Evolutionary conservation across 1,140 invertebrate genomes (phyloP).

Genomic region (Drosophila parvula): DNA sequence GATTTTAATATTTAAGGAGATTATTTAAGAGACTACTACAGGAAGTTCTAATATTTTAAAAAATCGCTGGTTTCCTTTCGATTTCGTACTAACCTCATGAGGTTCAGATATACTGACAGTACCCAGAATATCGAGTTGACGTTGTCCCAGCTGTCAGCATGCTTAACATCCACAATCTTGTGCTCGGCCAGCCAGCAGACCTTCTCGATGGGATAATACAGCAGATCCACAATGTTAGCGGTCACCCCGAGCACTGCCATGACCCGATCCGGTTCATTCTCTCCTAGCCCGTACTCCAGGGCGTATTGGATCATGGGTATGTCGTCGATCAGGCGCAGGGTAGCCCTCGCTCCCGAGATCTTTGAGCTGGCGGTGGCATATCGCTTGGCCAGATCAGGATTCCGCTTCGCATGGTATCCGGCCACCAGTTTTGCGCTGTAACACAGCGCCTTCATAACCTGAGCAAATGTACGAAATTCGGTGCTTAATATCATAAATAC

Average conservation of each 20-base stretch:
- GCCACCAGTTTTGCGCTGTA: constrained; percentile 87
- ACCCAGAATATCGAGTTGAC: constrained; percentile 91
- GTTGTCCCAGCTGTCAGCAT: constrained; percentile 88
- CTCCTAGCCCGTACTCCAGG: constrained; percentile 87
- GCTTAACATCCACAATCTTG: constrained; percentile 87
- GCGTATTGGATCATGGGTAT: constrained; percentile 88
- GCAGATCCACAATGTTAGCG: constrained; percentile 89
- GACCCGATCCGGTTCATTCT: constrained; percentile 87
- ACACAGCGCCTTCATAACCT: constrained; percentile 88
- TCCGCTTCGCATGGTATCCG: constrained; percentile 84
- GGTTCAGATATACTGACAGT: constrained; percentile 88
- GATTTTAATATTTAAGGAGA: neutral
- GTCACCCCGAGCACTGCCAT: constrained; percentile 88
- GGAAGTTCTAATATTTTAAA: no score
- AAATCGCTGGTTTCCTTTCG: no score
- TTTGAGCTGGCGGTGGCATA: constrained; percentile 87
- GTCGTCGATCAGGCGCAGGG: constrained; percentile 90
- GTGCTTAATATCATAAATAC: constrained; percentile 7
- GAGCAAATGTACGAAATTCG: constrained; percentile 11
- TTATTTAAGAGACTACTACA: no score
- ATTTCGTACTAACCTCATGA: constrained; percentile 55
- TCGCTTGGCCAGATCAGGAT: constrained; percentile 85
- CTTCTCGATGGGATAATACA: constrained; percentile 93
- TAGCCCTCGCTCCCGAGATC: constrained; percentile 88
- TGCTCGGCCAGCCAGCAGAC: constrained; percentile 92